Base-by-base conservation (phyloP, 2,113 vertebrate species). In the Pachypanchax playfairii region DNA sequence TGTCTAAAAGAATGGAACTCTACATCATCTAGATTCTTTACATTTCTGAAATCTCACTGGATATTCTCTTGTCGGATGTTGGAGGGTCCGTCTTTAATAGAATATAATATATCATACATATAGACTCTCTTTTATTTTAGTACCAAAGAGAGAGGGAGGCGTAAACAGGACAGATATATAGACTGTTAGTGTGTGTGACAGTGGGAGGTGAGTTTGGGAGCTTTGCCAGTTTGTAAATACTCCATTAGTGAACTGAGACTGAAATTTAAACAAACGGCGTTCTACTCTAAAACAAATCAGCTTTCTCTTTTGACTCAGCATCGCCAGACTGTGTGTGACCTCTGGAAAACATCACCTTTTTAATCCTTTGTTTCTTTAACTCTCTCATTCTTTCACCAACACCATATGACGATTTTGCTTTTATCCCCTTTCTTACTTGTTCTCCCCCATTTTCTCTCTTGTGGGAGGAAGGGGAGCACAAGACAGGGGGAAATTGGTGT, bases 401-500 rank as follows among this genome's bases (percentile, higher is more conserved):
- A 66, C 87, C 89, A 86, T 92, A 87, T 89, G 86, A 91, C 88
- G 87, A 44, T 75, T 83, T 78, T 63, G 62, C 80, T 88, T 90
- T 84, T 75, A 83, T 87, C 72, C 76, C 75, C 73, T 85, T 83
- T 83, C 71, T 71, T 68, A 73, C 84, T 70, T 54, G 52, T 56
- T 67, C 35, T 31, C 31, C 52, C 67, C 39, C 38, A 29, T 17
- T 42, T 58, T 38, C 69, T 68, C 73, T 82, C 81, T 84, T 64
- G 74, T 83, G 85, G 77, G 80, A 70, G 79, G n/a, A 76, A 82
- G 53, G 83, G 86, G 86, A 85, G 88, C 52, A 78, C 85, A 70
- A 89, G 90, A 91, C 88, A 89, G 87, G 91, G 90, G 91, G 91
- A 92, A 92, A 92, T 92, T 91, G 92, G 90, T 90, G 90, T 93